Evolutionary conservation across 2,888 invertebrate genomes (phyloP), one percentile per base, ranked within the genome.

Genomic region (Acleris literana): DNA sequence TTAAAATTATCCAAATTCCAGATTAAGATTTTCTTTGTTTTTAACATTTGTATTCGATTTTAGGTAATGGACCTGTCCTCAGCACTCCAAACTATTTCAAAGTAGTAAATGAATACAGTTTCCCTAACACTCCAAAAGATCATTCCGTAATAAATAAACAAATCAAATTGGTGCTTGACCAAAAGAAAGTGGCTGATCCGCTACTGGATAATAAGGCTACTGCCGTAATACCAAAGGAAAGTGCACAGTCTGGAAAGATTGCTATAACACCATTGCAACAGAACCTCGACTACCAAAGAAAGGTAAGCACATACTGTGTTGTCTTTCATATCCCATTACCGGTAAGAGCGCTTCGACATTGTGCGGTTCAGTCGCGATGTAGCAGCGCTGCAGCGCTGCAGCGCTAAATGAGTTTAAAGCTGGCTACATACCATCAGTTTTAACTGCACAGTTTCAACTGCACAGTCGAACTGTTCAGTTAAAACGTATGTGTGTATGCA

Each of bases 91-190:
- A 62, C 43, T 87, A 83, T 70, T 91, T 85, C 63, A 90, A 90
- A 78, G 87, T 92, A n/a, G 84, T 87, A 1, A 92, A 92, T 78
- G 92, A 92, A 73, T 84, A 88, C 63, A 72, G 72, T 4, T 57
- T 69, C 59, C 59, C 70, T 1, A 81, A 71, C 65, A 29, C 64
- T 55, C 76, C 73, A 17, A 77, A 79, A 44, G 84, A 84, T 22
- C 78, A 80, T 63, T 76, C 70, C 52, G 57, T 74, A 22, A 62
- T 77, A 7, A 81, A 82, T 68, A 79, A 81, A 51, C 80, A 80
- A 68, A 79, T 83, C 13, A 81, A 83, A 53, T 71, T 86, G 49
- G 73, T 83, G 59, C 71, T 84, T 17, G 85, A 87, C 43, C 84
- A 83, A 64, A 88, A 86, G 72, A 83, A 79, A 64, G 71, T 86